Base-by-base conservation (phyloP, 2,888 invertebrate species). In the Sesamia inferens region DNA sequence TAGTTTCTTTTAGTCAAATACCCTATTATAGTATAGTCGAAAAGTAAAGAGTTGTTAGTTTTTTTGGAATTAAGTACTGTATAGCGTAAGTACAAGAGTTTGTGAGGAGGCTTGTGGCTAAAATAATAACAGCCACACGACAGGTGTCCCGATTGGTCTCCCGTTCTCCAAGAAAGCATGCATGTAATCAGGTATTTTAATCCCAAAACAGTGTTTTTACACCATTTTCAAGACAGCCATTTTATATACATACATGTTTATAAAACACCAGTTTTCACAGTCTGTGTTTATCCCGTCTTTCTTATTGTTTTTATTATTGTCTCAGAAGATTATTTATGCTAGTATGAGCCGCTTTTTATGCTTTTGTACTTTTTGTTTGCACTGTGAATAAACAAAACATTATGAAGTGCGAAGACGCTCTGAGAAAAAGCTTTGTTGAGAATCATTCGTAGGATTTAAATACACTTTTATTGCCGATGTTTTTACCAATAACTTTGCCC, bases 281-380 rank as follows among this genome's bases (percentile, higher is more conserved):
- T 16, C 24, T 39, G 62, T 57, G 47, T 66, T 76, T 59, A 68
- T 64, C 31, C 16, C 44, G 39, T 22, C 31, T 59, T 7, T 79
- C 19, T 54, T 51, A 39, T 31, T 61, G 51, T 65, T 70, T 55
- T 54, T 22, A 1, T 22, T 22, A 0, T 54, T 54, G 58, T 62
- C 57, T 16, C 13, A n/a, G 24, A 57, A 47, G 16, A n/a, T 54
- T 54, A 48, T 81, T 61, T 61, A 66, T 76, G 55, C 4, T 66
- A 54, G 31, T 59, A 51, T 54, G 4, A 68, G 54, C 31, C 8
- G 4, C 10, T 6, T 64, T 54, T 8, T 16, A 59, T 55, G 58
- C 59, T 64, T 71, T 64, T 59, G 16, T 24, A 48, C 42, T 51
- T 59, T 59, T 42, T 71, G 24, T 48, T 5, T 10, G 10, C 4